Conservation (phyloP, 2,797 vertebrate genomes). For the Brotula barbata region DNA sequence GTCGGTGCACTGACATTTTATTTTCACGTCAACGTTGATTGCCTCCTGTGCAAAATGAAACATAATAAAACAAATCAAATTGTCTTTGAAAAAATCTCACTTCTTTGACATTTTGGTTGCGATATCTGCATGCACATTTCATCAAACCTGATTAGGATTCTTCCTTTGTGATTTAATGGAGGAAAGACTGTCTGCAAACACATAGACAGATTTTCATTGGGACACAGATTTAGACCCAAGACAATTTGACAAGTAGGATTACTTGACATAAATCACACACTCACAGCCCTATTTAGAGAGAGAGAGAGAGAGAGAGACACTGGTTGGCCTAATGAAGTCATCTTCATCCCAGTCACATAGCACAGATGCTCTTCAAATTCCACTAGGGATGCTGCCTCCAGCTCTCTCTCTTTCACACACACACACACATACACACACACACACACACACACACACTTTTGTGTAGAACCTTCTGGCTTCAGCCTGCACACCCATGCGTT, state of each 20-base stretch:
- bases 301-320: conserved; percentile 19
- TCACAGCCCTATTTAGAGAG: conserved; percentile 33
- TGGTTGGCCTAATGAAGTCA: conserved; percentile 62
- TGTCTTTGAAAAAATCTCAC: too few relatives aligned
- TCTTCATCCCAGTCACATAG: conserved; percentile 65
- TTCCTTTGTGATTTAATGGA: neutral
- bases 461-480: conserved; percentile 35
- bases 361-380: conserved; percentile 57
- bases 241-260: conserved; percentile 41
- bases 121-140: conserved; percentile 12
- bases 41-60: conserved; percentile 11
- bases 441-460: neutral
- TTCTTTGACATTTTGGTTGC: conserved; percentile 17
- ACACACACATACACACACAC: conserved; percentile 1
- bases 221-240: conserved; percentile 24
- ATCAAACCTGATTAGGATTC: neutral
- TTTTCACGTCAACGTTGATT: conserved; percentile 34
- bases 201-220: neutral
- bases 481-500: conserved; percentile 32
- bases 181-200: neutral
- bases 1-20: conserved; percentile 59
- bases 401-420: conserved; percentile 18
- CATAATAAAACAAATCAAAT: conserved; percentile 35
- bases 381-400: conserved; percentile 47
- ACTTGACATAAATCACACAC: conserved; percentile 41